These are phyloP conservation scores for Tautogolabrus adspersus DNA, from an alignment of 2,113 vertebrate genomes.

Conservation along the genomic window DNA sequence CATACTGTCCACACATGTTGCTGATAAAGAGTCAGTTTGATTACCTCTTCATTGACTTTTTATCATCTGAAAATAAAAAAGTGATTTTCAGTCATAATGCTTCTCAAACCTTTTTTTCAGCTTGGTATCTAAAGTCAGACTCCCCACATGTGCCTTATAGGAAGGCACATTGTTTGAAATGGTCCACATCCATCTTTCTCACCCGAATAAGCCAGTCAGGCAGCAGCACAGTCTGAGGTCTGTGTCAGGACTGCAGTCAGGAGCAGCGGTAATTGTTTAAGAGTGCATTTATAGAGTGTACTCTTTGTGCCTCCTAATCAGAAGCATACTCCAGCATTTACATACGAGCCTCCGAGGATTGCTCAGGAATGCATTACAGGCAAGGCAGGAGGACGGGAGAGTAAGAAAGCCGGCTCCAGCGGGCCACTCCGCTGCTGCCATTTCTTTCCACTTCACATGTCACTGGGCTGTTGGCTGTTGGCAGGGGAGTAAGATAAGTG, in stretches of 20 bases:
- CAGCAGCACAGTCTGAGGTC: conserved; percentile 65
- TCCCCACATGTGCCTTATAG: conserved; percentile 10
- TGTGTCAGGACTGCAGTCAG: conserved; percentile 64
- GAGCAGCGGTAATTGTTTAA: conserved; percentile 80
- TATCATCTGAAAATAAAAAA: not conserved
- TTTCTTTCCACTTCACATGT: conserved; percentile 74
- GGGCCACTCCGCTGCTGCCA: conserved; percentile 41
- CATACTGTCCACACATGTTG: no score
- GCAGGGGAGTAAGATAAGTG: conserved; percentile 21
- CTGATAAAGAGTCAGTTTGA: not conserved
- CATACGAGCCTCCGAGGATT: conserved; percentile 70
- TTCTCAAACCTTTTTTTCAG: not conserved
- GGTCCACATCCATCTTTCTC: conserved; percentile 47
- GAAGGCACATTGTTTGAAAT: conserved; percentile 45
- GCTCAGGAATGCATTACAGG: conserved; percentile 76
- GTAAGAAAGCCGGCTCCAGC: conserved; percentile 22
- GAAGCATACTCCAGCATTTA: conserved; percentile 79
- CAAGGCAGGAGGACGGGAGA: conserved; percentile 29
- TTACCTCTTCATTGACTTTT: not conserved
- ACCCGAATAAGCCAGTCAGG: conserved; percentile 55
- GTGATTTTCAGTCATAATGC: not conserved
- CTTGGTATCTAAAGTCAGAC: conserved; percentile 7
- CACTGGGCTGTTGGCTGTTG: conserved; percentile 34
- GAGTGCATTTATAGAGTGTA: conserved; percentile 82
- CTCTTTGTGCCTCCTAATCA: conserved; percentile 81